Conservation (phyloP, 2,888 invertebrate genomes). For the Tenthredo notha region DNA sequence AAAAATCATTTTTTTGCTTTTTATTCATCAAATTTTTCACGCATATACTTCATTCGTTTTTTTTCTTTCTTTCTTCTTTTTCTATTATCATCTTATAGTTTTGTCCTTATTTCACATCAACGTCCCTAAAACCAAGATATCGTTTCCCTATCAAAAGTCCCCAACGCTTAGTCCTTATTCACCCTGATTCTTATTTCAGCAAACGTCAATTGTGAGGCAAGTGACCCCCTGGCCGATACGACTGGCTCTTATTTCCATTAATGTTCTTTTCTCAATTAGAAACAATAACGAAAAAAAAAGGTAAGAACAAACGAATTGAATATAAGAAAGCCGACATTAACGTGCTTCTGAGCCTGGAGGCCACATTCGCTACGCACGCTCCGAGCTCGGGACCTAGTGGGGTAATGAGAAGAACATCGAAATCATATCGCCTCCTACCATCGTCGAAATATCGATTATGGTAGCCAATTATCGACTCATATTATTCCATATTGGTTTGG, state of each 20-base stretch:
- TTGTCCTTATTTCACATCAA: not conserved
- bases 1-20: not conserved
- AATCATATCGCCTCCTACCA: constrained; percentile 63
- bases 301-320: constrained; percentile 57
- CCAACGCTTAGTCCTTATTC: too few species aligned
- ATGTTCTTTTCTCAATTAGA: constrained; percentile 61
- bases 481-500: constrained; percentile 57
- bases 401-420: constrained; percentile 66
- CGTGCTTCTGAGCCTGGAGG: constrained; percentile 57
- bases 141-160: not conserved
- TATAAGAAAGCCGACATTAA: constrained; percentile 61
- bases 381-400: constrained; percentile 53
- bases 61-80: too few species aligned
- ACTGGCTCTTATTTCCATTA: constrained; percentile 65
- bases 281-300: constrained; percentile 59
- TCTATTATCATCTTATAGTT: not conserved
- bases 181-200: not conserved
- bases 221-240: not conserved
- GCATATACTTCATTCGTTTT: not conserved
- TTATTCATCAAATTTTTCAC: not conserved
- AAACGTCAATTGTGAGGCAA: not conserved
- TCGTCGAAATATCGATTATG: constrained; percentile 62
- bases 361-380: constrained; percentile 63
- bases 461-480: constrained; percentile 64
- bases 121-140: not conserved